A percentile compares a stretch with the other conserved stretches of the same genome.
These are phyloP conservation scores for Cotesia chilonis DNA, from an alignment of 1,140 invertebrate genomes.

Conservation along the genomic window DNA sequence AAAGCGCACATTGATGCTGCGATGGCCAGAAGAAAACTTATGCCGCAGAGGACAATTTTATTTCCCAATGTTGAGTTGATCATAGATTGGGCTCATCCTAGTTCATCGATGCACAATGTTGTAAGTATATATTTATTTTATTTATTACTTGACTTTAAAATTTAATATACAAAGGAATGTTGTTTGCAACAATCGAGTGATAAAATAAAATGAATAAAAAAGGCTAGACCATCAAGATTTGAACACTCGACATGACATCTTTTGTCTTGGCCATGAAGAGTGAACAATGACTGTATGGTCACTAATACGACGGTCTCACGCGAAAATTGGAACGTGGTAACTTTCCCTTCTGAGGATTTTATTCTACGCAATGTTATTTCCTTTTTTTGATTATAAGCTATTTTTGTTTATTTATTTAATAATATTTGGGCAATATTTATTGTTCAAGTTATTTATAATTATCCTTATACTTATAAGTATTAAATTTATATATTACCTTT, in stretches of 20 bases:
- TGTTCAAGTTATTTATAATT: too few relatives aligned
- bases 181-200: slow-evolving; percentile 36
- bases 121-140: slow-evolving; percentile 46
- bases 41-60: slow-evolving; percentile 69
- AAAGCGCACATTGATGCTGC: slow-evolving; percentile 75
- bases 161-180: neutral
- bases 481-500: too few relatives aligned
- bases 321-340: slow-evolving; percentile 55
- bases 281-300: slow-evolving; percentile 49
- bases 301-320: slow-evolving; percentile 39
- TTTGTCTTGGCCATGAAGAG: slow-evolving; percentile 39
- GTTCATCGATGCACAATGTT: slow-evolving; percentile 49
- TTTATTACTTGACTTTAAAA: neutral
- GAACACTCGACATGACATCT: slow-evolving; percentile 8
- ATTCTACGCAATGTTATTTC: slow-evolving; percentile 1
- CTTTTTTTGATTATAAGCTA: neutral
- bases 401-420: too few relatives aligned
- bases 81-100: slow-evolving; percentile 77
- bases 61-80: slow-evolving; percentile 52
- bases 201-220: slow-evolving; percentile 1
- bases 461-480: too few relatives aligned
- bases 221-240: neutral
- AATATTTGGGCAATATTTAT: too few relatives aligned
- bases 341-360: slow-evolving; percentile 39
- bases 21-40: slow-evolving; percentile 73